Evolutionary conservation across 2,113 vertebrate species (phyloP).

Genomic region (Myiagra hebetior): DNA sequence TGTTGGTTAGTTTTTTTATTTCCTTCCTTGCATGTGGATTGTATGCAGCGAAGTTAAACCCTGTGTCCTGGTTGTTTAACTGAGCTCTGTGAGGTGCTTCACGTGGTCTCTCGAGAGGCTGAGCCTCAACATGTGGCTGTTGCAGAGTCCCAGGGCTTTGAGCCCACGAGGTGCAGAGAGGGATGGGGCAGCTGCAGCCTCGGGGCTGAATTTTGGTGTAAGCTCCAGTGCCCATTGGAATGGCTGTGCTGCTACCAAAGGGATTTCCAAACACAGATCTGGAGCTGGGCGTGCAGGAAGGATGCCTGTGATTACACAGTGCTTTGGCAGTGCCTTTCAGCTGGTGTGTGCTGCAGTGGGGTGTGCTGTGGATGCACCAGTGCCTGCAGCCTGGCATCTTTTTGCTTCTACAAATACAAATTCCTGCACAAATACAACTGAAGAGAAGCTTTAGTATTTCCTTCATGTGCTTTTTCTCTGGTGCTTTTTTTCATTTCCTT

Average conservation of each 20-base stretch:
- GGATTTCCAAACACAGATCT: too few species aligned
- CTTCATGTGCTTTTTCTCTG: background rate
- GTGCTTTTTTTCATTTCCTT: background rate
- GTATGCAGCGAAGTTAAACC: background rate
- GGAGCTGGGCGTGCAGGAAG: background rate
- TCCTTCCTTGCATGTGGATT: background rate
- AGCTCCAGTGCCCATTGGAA: background rate
- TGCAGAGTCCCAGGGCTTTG: background rate
- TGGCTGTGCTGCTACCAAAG: background rate
- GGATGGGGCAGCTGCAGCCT: background rate
- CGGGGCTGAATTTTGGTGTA: fast-evolving
- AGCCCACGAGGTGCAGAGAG: background rate
- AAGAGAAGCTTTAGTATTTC: background rate
- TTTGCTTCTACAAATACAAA: background rate
- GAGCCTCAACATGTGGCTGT: fast-evolving
- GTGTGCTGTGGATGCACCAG: background rate
- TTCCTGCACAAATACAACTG: background rate
- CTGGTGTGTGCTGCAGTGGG: background rate
- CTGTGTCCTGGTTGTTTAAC: background rate
- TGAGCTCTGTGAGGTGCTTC: background rate
- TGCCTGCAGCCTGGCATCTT: background rate
- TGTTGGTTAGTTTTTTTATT: background rate
- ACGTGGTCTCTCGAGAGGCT: background rate
- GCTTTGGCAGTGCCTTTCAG: background rate
- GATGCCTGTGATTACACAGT: background rate